Evolutionary conservation across 2,888 invertebrate species (phyloP), one percentile per base, ranked within the genome.

Genomic region (Euplexia lucipara): DNA sequence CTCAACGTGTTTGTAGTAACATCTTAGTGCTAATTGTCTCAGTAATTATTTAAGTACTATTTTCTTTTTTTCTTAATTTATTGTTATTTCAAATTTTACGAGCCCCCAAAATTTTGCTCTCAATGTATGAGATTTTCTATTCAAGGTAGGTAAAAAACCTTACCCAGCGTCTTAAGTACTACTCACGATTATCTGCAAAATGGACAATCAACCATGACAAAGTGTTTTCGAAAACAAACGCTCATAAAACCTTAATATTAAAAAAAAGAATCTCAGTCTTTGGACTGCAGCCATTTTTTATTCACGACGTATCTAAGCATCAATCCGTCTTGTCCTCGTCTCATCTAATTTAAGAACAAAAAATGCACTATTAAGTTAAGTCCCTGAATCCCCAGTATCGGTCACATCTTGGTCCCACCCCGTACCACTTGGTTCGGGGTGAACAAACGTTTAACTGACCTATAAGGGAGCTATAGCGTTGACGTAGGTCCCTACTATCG

Each of bases 391-490:
- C 67, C 77, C 51, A 82, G 86, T 91, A 92, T 91, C 92, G 91
- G 92, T 91, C 89, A 89, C 79, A 92, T 92, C 91, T 90, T 68
- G 60, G 91, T 90, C 83, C 90, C 87, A 86, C 83, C 86, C 89
- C 75, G 89, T 89, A 84, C 88, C 88, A 86, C 82, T 81, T 78
- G 58, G 47, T 68, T 56, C 22, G 84, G 88, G 92, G 89, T 92
- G 91, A 92, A 92, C 79, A 91, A 76, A 84, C 93, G 88, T 84
- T 88, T 92, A 91, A 92, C 88, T 91, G 90, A 92, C 91, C 92
- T 88, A 90, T 88, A 88, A 82, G 78, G 61, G 78, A 82, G 73
- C 77, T 72, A 62, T 81, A 81, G 72, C 74, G 78, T 84, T 86
- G 87, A 88, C 84, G 87, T 85, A 81, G 83, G 75, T 83, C 71